A percentile compares a stretch with the other conserved stretches of the same genome.
Conservation (phyloP, 2,888 invertebrate genomes). For the Latrodectus hesperus region DNA sequence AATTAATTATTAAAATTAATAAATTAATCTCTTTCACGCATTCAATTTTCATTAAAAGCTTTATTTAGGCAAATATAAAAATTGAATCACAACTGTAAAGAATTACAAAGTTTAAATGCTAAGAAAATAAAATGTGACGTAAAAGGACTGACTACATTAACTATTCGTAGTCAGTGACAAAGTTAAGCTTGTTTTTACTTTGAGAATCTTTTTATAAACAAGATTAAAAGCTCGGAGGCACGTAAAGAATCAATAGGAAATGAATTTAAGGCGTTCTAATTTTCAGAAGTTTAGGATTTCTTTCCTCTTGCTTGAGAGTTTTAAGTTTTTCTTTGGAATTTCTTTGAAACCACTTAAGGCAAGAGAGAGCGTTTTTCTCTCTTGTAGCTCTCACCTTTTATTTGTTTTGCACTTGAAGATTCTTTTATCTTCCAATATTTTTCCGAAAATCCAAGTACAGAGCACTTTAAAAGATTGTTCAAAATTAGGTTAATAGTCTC, state of each 20-base stretch:
- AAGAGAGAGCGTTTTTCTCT: neutral
- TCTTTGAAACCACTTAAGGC: neutral
- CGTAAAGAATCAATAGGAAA: constrained; percentile 31
- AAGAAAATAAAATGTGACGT: too few relatives aligned
- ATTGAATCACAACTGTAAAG: too few relatives aligned
- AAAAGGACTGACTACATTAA: neutral
- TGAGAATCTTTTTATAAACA: constrained; percentile 8
- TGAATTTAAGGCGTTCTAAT: constrained; percentile 26
- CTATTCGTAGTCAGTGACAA: neutral
- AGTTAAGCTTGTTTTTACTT: neutral
- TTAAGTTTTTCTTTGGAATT: neutral
- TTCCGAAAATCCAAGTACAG: neutral
- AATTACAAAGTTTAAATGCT: too few relatives aligned
- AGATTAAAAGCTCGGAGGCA: constrained; percentile 44
- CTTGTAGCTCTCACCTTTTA: neutral
- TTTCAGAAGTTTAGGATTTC: neutral
- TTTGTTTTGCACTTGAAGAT: neutral
- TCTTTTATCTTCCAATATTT: neutral
- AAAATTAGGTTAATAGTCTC: neutral
- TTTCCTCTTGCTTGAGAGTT: constrained; percentile 12
- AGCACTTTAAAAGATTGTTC: neutral
- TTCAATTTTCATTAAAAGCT: too few relatives aligned
- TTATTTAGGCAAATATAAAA: too few relatives aligned
- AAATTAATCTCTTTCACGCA: too few relatives aligned
- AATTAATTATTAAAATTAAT: too few relatives aligned